Percentiles rank a stretch among this genome's conserved stretches.
These are phyloP conservation scores for Lasioglossum morio DNA, from an alignment of 2,888 invertebrate species.

Conservation along the genomic window DNA sequence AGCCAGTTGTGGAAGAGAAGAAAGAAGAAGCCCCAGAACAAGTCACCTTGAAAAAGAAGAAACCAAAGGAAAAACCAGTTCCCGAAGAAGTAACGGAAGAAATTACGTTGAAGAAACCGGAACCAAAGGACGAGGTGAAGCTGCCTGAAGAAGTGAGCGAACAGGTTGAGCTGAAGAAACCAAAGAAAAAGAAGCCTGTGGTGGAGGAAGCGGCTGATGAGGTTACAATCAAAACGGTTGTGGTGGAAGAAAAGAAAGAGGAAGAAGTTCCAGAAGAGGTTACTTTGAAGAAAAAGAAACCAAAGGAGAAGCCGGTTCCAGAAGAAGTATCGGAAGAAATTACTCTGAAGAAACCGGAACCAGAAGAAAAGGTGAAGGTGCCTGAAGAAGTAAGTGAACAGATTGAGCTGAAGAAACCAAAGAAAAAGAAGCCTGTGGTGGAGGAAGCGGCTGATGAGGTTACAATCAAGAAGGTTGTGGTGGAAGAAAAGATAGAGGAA, in stretches of 20 bases:
- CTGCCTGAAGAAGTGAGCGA: slow-evolving; percentile 67
- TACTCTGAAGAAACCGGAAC: slow-evolving; percentile 73
- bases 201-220: slow-evolving; percentile 65
- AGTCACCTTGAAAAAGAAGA: slow-evolving; percentile 81
- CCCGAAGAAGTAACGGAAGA: slow-evolving; percentile 74
- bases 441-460: slow-evolving; percentile 68
- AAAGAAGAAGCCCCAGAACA: slow-evolving; percentile 83
- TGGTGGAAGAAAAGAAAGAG: slow-evolving; percentile 67
- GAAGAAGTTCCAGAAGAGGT: slow-evolving; percentile 68
- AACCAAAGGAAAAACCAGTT: slow-evolving; percentile 32
- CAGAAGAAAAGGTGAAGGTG: slow-evolving; percentile 81
- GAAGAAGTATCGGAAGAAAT: slow-evolving; percentile 83
- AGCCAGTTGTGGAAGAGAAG: slow-evolving; percentile 68
- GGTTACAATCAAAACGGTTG: slow-evolving; percentile 63
- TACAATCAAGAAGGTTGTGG: slow-evolving; percentile 62
- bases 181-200: slow-evolving; percentile 83
- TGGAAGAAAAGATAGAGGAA: slow-evolving; percentile 69
- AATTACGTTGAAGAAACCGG: slow-evolving; percentile 77
- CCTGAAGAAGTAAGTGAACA: slow-evolving; percentile 67
- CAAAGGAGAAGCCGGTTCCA: slow-evolving; percentile 63
- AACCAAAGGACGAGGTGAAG: slow-evolving; percentile 81
- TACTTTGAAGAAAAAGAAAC: slow-evolving; percentile 55
- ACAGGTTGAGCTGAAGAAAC: slow-evolving; percentile 67
- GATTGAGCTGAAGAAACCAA: slow-evolving; percentile 70
- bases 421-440: slow-evolving; percentile 81